phyloP scores from a whole-genome alignment of 2,113 vertebrate genomes.

The Pseudopipra pipra region DNA sequence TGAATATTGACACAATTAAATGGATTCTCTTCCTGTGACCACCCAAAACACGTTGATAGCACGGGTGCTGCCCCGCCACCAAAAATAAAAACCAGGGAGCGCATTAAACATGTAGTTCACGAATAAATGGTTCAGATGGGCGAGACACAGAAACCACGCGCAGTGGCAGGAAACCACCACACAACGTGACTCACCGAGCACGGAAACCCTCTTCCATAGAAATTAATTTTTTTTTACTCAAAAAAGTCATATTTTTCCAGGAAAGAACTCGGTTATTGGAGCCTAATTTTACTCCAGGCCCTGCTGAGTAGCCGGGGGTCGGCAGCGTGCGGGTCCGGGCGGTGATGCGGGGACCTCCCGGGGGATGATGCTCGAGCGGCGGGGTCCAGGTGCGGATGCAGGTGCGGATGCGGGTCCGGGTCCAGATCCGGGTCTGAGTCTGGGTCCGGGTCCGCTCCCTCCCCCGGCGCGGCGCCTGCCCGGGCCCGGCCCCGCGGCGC shows the following conservation, averaged over 20 bases:
- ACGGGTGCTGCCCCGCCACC: not conserved
- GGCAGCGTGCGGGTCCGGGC: rapidly evolving
- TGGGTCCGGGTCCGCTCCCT: not conserved
- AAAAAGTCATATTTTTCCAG: not conserved
- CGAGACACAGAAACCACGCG: not conserved
- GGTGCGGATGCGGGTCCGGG: too few species aligned
- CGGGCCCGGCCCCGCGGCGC: not conserved
- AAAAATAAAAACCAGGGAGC: not conserved
- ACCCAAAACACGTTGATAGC: not conserved
- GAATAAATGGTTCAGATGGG: not conserved
- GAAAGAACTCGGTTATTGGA: rapidly evolving
- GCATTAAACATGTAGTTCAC: rapidly evolving
- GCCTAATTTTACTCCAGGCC: too few species aligned
- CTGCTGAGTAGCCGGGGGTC: not conserved
- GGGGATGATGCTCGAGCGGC: not conserved
- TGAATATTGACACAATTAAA: not conserved
- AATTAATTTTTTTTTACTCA: rapidly evolving
- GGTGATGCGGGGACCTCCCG: not conserved
- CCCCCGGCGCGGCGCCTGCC: not conserved
- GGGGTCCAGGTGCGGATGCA: not conserved
- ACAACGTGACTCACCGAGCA: not conserved
- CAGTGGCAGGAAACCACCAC: not conserved
- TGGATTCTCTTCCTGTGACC: not conserved
- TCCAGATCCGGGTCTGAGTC: not conserved
- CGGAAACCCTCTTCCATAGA: not conserved